These are phyloP conservation scores for Psammodynastes pulverulentus DNA, from an alignment of 2,113 vertebrate genomes.

Conservation along the genomic window DNA sequence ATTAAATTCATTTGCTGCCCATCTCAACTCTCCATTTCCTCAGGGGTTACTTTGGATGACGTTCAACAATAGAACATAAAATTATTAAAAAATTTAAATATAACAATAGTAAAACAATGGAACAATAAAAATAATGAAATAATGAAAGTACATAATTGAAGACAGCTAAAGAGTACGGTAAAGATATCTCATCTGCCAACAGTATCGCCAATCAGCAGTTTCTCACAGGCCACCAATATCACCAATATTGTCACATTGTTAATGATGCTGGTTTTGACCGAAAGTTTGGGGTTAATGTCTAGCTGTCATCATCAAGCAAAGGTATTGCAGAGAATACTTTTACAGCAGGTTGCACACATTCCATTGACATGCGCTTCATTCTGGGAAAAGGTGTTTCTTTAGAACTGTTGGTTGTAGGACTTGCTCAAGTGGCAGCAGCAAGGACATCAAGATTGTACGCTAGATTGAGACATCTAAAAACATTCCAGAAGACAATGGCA, in stretches of 20 bases:
- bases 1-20: background rate
- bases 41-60: no score
- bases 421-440: background rate
- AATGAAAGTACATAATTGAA: background rate
- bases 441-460: background rate
- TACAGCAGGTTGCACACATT: background rate
- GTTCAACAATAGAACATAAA: no score
- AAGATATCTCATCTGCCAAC: background rate
- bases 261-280: background rate
- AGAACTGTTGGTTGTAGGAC: background rate
- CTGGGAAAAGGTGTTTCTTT: background rate
- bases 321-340: background rate
- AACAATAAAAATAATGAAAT: background rate
- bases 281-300: background rate
- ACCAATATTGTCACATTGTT: background rate
- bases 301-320: background rate
- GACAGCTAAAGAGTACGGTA: background rate
- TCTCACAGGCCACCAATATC: background rate
- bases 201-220: background rate
- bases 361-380: background rate
- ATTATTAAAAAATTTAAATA: background rate
- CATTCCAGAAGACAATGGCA: background rate
- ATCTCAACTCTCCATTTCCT: background rate
- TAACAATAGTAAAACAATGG: background rate
- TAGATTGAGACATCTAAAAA: background rate